Percentiles rank a stretch among this genome's conserved stretches.
Evolutionary conservation across 2,797 vertebrate genomes (phyloP).

Genomic region (Choloepus didactylus): DNA sequence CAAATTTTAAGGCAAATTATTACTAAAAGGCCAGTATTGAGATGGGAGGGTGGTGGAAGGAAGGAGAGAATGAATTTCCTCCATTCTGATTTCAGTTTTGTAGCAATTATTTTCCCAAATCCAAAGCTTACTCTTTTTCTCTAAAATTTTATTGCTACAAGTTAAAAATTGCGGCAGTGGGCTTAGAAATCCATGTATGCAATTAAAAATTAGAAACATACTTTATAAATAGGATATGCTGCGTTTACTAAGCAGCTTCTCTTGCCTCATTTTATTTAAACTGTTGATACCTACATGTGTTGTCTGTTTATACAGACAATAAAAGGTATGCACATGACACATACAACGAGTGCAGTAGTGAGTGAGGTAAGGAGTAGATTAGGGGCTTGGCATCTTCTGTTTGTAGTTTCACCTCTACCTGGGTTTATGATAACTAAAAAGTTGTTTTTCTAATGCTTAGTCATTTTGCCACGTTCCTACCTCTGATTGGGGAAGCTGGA

Average conservation of each 20-base stretch:
- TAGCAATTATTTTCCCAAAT: not conserved
- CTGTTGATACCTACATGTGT: rapidly evolving
- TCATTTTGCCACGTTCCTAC: not conserved
- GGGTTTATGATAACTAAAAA: not conserved
- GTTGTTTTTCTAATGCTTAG: not conserved
- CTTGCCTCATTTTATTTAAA: not conserved
- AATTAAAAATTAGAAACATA: not conserved
- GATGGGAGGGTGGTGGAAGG: not conserved
- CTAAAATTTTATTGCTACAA: not conserved
- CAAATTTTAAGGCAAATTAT: not conserved
- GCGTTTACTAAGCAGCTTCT: rapidly evolving
- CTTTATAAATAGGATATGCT: not conserved
- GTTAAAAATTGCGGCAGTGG: not conserved
- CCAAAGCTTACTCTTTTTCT: not conserved
- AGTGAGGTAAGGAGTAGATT: not conserved
- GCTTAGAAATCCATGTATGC: slow-evolving; percentile 41
- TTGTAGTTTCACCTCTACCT: rapidly evolving
- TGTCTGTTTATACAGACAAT: not conserved
- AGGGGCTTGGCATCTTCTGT: not conserved
- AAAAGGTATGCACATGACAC: rapidly evolving
- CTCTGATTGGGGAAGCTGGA: not conserved
- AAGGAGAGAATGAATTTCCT: not conserved
- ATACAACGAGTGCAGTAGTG: not conserved
- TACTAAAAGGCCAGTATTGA: not conserved
- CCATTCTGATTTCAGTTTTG: not conserved